phyloP scores from a whole-genome alignment of 64 coral and sea anemone species.

The Pocillopora damicornis region DNA sequence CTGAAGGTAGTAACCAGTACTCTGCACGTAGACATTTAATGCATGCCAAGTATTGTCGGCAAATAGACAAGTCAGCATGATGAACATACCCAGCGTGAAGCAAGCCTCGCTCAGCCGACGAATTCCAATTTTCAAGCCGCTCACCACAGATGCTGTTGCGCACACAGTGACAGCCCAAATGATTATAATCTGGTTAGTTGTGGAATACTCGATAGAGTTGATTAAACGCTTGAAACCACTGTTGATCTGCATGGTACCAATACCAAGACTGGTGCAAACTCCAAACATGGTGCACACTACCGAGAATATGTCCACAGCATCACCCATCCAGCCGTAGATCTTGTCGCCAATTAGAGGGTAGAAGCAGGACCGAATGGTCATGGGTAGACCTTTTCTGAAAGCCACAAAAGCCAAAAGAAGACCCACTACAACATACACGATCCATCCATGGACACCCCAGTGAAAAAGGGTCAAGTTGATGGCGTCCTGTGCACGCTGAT shows the following conservation, averaged over 20 bases:
- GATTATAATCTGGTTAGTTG: conserved; percentile 32
- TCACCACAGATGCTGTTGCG: conserved; percentile 46
- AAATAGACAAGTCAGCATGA: conserved; percentile 29
- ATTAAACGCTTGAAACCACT: conserved; percentile 53
- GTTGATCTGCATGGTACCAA: conserved; percentile 54
- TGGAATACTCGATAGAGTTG: background rate
- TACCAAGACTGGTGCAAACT: conserved; percentile 73
- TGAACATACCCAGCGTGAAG: conserved; percentile 53
- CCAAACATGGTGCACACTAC: conserved; percentile 78
- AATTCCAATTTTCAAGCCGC: conserved; percentile 54
- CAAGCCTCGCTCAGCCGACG: conserved; percentile 60
- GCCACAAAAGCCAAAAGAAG: conserved; percentile 48
- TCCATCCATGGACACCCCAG: conserved; percentile 62
- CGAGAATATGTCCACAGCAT: conserved; percentile 64
- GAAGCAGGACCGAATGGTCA: conserved; percentile 62
- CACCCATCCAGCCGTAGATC: conserved; percentile 62
- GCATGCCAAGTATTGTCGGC: conserved; percentile 49
- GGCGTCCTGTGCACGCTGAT: conserved; percentile 52
- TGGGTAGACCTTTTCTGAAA: conserved; percentile 53
- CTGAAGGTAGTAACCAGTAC: conserved; percentile 45
- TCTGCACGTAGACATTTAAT: conserved; percentile 60
- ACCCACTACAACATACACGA: conserved; percentile 48
- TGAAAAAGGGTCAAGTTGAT: conserved; percentile 64
- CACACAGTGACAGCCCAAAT: conserved; percentile 49
- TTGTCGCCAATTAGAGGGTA: conserved; percentile 67